Base-by-base conservation (phyloP, 2,113 vertebrate genomes). In the Vidua macroura region DNA sequence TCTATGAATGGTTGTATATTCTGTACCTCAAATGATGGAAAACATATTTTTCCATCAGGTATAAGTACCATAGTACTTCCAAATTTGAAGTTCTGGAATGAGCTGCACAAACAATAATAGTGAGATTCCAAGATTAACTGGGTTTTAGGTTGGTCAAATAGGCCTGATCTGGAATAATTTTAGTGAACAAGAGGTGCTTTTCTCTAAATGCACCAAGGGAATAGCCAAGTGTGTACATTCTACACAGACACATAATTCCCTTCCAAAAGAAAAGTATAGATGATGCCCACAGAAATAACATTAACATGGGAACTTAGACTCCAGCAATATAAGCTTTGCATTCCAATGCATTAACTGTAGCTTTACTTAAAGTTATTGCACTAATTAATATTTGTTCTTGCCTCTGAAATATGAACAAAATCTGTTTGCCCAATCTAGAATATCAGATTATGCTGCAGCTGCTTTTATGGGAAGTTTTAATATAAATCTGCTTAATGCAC, bases 351-450 rank as follows among this genome's bases (percentile, higher is more conserved):
- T 94, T 94, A 94, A 85, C 80, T 95, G 69, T 48, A 95, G 35
- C 27, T 90, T 82, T 88, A 49, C 27, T 41, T 66, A 62, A 69
- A 75, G 6, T 25, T 73, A 37, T 13, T 94, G 41, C 41, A 62
- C 53, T 94, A 97, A 92, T 82, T 60, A 72, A 82, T 94, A 89
- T 96, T 95, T 97, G 85, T 90, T 91, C 80, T 92, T 74, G 16
- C 66, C 56, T 91, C 31, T 69, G 55, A 95, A 95, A 90, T 58
- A 80, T 49, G 84, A 63, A 95, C 27, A 90, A 90, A 86, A 86
- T 86, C 86, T 96, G 44, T 78, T 91, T 93, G 37, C 48, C 75
- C 70, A 12, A 11, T 91, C 55, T 85, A 83, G 64, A 90, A 92
- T 77, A 86, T 51, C 67, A 77, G 77, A 96, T 81, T 49, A 51